phyloP scores from a whole-genome alignment of 2,888 invertebrate species.

The Dorcus hopei region DNA sequence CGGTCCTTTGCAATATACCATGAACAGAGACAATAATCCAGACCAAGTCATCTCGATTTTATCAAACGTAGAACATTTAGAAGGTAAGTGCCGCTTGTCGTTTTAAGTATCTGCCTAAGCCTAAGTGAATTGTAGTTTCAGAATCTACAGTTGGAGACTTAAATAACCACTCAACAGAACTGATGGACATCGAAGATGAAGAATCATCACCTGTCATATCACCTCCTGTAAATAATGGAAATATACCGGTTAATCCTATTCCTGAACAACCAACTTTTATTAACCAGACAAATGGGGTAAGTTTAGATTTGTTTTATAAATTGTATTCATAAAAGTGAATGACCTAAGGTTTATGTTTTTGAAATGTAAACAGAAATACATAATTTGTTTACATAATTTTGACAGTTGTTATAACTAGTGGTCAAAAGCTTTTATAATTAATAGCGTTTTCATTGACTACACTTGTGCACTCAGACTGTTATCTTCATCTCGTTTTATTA shows the following conservation, averaged over 20 bases:
- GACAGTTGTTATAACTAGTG: too few relatives aligned
- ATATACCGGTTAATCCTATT: slow-evolving; percentile 43
- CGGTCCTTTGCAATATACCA: slow-evolving; percentile 82
- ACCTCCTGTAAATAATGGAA: slow-evolving; percentile 42
- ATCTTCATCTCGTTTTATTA: too few relatives aligned
- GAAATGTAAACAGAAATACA: not conserved
- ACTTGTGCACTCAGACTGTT: too few relatives aligned
- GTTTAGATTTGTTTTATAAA: slow-evolving; percentile 25
- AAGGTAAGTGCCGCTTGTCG: slow-evolving; percentile 30
- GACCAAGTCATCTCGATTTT: slow-evolving; percentile 64
- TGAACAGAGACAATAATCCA: slow-evolving; percentile 73
- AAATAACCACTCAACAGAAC: slow-evolving; percentile 16
- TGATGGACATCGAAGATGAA: slow-evolving; percentile 58
- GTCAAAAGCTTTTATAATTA: too few relatives aligned
- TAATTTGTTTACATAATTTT: too few relatives aligned
- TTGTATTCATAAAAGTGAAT: too few relatives aligned
- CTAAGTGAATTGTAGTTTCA: not conserved
- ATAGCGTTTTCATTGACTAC: too few relatives aligned
- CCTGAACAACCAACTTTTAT: slow-evolving; percentile 41
- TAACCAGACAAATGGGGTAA: slow-evolving; percentile 38
- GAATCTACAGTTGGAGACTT: not conserved
- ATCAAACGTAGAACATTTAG: slow-evolving; percentile 37
- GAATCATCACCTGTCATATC: slow-evolving; percentile 59
- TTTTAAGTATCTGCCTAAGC: not conserved
- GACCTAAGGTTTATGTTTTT: not conserved